A percentile compares a stretch with the other conserved stretches of the same genome.
Conservation (phyloP, 2,888 invertebrate genomes). For the Blastobasis lacticolella region DNA sequence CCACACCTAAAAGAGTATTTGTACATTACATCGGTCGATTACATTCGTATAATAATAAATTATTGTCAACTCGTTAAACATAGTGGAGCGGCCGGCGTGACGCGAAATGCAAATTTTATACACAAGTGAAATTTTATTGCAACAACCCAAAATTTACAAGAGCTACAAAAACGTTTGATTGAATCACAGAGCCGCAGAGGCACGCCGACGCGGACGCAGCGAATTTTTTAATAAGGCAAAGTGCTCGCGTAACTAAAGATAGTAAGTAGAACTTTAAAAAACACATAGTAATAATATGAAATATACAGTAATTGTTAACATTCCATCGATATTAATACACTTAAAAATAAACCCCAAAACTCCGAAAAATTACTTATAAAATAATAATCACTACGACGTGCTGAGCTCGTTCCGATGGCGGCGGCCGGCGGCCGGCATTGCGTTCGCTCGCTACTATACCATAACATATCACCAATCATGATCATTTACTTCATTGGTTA, state of each 20-base stretch:
- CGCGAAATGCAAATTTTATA: conserved; percentile 49
- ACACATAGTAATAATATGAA: conserved; percentile 23
- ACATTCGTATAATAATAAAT: conserved; percentile 17
- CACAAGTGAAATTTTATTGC: conserved; percentile 58
- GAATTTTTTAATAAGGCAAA: conserved; percentile 32
- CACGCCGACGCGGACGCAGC: conserved; percentile 19
- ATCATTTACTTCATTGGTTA: too few relatives aligned
- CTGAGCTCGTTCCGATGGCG: not conserved
- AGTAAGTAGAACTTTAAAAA: conserved; percentile 30
- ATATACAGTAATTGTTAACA: conserved; percentile 43
- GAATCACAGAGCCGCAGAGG: conserved; percentile 39
- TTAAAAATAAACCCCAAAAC: conserved; percentile 50
- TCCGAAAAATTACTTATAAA: conserved; percentile 32
- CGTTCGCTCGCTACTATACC: too few relatives aligned
- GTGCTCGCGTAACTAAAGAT: conserved; percentile 16
- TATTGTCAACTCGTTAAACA: conserved; percentile 24
- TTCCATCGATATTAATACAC: conserved; percentile 49
- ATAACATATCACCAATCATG: too few relatives aligned
- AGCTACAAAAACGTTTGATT: conserved; percentile 38
- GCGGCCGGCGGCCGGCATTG: too few relatives aligned
- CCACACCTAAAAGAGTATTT: conserved; percentile 25
- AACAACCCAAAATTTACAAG: conserved; percentile 67
- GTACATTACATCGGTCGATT: conserved; percentile 38
- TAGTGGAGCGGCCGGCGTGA: not conserved
- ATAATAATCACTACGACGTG: conserved; percentile 23